These are phyloP conservation scores for Shinisaurus crocodilurus DNA, from an alignment of 2,113 vertebrate species.

Conservation along the genomic window DNA sequence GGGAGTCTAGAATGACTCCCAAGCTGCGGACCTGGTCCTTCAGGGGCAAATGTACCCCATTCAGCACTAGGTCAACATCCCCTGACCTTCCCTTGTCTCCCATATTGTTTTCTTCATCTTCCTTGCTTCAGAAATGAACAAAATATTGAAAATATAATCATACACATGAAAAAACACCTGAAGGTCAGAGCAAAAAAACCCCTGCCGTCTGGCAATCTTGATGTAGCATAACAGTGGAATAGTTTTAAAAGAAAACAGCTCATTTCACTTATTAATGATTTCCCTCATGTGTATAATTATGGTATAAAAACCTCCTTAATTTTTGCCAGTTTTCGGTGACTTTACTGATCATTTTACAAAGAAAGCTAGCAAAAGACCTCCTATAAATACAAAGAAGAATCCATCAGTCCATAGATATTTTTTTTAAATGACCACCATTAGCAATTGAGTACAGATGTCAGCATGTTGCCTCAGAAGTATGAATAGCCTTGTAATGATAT, in stretches of 20 bases:
- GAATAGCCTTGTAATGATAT: slow-evolving; percentile 40
- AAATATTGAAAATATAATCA: not conserved
- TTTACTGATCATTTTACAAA: slow-evolving; percentile 42
- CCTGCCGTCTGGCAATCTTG: slow-evolving; percentile 43
- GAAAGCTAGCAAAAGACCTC: slow-evolving; percentile 16
- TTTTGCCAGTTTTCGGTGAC: slow-evolving; percentile 36
- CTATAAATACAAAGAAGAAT: slow-evolving; percentile 31
- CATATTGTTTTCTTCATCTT: not conserved
- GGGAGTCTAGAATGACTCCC: too few relatives aligned
- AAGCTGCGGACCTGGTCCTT: not conserved
- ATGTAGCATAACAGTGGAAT: slow-evolving; percentile 22
- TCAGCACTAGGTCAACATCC: too few relatives aligned
- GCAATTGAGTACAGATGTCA: slow-evolving; percentile 47
- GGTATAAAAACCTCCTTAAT: slow-evolving; percentile 39
- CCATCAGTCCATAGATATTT: slow-evolving; percentile 18
- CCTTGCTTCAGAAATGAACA: not conserved
- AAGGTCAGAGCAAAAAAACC: slow-evolving; percentile 46
- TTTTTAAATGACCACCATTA: not conserved
- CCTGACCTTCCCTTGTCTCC: not conserved
- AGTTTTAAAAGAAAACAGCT: slow-evolving; percentile 45
- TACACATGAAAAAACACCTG: slow-evolving; percentile 19
- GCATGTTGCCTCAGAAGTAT: slow-evolving; percentile 38
- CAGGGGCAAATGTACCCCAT: too few relatives aligned
- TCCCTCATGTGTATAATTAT: slow-evolving; percentile 24
- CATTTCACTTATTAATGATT: slow-evolving; percentile 43